Percentiles rank a stretch among this genome's conserved stretches.
These are phyloP conservation scores for Carpatolechia fugitivella DNA, from an alignment of 2,888 invertebrate genomes.

Conservation along the genomic window DNA sequence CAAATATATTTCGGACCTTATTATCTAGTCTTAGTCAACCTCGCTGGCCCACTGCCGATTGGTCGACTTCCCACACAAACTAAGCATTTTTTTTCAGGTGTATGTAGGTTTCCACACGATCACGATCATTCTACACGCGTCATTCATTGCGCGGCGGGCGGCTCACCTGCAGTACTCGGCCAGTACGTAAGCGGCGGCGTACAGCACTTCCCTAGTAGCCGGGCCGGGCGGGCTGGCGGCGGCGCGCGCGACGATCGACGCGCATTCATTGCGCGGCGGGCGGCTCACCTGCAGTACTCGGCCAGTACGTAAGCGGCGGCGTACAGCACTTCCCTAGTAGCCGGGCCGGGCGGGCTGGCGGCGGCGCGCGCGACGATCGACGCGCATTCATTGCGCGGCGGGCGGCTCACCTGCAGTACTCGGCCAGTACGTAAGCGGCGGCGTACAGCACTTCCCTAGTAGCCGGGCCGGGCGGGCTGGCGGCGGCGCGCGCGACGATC, in stretches of 20 bases:
- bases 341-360: conserved; percentile 81
- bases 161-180: conserved; percentile 99
- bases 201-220: conserved; percentile 94
- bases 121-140: too few species aligned
- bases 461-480: conserved; percentile 82
- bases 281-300: too few species aligned
- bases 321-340: conserved; percentile 95
- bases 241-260: conserved; percentile 88
- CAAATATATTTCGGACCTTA: too few species aligned
- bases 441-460: conserved; percentile 97
- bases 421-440: conserved; percentile 98
- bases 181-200: conserved; percentile 99
- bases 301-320: conserved; percentile 99
- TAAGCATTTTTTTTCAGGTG: too few species aligned
- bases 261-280: too few species aligned
- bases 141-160: too few species aligned
- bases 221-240: conserved; percentile 80
- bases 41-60: too few species aligned
- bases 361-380: conserved; percentile 86
- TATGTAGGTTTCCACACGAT: too few species aligned
- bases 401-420: too few species aligned
- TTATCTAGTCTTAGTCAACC: too few species aligned
- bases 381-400: too few species aligned
- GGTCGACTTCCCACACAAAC: too few species aligned
- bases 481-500: conserved; percentile 85